These are phyloP conservation scores for Clavelina lepadiformis DNA, from an alignment of 23 tunicate species.

Conservation along the genomic window DNA sequence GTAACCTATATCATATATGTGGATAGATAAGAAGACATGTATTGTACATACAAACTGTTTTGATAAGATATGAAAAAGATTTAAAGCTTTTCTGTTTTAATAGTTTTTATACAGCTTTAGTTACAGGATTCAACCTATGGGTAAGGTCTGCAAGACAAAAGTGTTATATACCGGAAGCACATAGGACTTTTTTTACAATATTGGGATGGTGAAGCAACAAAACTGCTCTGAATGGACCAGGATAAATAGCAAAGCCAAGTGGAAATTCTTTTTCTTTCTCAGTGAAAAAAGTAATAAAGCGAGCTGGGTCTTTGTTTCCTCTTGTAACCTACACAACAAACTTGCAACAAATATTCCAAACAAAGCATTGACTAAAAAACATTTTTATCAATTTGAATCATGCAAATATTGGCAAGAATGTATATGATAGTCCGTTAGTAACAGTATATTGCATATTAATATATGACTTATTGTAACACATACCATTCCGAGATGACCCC, in stretches of 20 bases:
- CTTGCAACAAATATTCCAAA: neutral
- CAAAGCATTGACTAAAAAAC: neutral
- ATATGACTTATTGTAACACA: neutral
- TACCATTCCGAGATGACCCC: constrained; percentile 58
- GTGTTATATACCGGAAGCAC: constrained; percentile 47
- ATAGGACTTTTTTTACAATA: constrained; percentile 27
- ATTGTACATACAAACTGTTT: too few species aligned
- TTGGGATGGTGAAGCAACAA: constrained; percentile 37
- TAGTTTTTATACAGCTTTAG: too few species aligned
- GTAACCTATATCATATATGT: too few species aligned
- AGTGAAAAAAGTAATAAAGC: constrained; percentile 28
- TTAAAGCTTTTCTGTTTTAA: too few species aligned
- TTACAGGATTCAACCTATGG: too few species aligned
- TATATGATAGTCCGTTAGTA: neutral
- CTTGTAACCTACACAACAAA: constrained; percentile 15
- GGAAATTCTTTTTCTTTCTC: constrained; percentile 33
- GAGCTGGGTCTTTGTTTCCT: constrained; percentile 27
- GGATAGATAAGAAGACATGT: too few species aligned
- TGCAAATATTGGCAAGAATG: neutral
- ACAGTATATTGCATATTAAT: neutral
- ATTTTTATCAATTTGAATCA: neutral
- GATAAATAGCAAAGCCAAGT: constrained; percentile 45
- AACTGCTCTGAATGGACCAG: constrained; percentile 36
- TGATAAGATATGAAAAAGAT: too few species aligned
- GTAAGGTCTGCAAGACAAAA: too few species aligned